These are phyloP conservation scores for Rhizoglyphus robini DNA, from an alignment of 1,140 invertebrate genomes.

Conservation along the genomic window DNA sequence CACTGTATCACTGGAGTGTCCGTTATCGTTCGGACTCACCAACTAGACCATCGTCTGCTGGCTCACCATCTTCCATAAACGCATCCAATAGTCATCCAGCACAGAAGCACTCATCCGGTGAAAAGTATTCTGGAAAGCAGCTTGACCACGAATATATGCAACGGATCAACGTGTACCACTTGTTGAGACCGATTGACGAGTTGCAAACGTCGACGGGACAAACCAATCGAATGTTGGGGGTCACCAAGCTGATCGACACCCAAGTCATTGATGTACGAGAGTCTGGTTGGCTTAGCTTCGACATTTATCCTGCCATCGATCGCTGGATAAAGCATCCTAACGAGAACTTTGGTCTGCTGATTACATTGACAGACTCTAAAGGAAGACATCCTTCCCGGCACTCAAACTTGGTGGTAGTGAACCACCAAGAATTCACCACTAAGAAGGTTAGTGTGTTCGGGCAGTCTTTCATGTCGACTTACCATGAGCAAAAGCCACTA, in stretches of 20 bases:
- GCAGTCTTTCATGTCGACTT: slow-evolving; percentile 30
- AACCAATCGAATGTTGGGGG: slow-evolving; percentile 33
- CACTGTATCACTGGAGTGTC: background rate
- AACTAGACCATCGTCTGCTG: background rate
- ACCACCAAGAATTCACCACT: background rate
- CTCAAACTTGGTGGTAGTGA: slow-evolving; percentile 51
- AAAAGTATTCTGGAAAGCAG: slow-evolving; percentile 20
- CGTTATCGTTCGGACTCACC: background rate
- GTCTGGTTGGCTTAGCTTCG: slow-evolving; percentile 47
- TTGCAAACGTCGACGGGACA: slow-evolving; percentile 39
- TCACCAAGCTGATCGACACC: slow-evolving; percentile 64
- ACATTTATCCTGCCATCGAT: slow-evolving; percentile 68
- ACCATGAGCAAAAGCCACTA: slow-evolving; percentile 82
- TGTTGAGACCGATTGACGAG: slow-evolving; percentile 49
- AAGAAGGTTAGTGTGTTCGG: no score
- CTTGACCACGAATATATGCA: slow-evolving; percentile 35
- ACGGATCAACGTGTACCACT: slow-evolving; percentile 65
- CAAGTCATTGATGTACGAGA: slow-evolving; percentile 47
- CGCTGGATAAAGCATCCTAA: slow-evolving; percentile 57
- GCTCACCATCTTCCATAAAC: background rate
- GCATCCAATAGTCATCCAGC: slow-evolving; percentile 18
- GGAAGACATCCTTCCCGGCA: background rate
- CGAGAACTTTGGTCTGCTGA: slow-evolving; percentile 65
- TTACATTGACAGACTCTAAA: slow-evolving; percentile 44
- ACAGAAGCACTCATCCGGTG: slow-evolving; percentile 23